Evolutionary conservation across 2,113 vertebrate species (phyloP).

Genomic region (Rattus norvegicus): DNA sequence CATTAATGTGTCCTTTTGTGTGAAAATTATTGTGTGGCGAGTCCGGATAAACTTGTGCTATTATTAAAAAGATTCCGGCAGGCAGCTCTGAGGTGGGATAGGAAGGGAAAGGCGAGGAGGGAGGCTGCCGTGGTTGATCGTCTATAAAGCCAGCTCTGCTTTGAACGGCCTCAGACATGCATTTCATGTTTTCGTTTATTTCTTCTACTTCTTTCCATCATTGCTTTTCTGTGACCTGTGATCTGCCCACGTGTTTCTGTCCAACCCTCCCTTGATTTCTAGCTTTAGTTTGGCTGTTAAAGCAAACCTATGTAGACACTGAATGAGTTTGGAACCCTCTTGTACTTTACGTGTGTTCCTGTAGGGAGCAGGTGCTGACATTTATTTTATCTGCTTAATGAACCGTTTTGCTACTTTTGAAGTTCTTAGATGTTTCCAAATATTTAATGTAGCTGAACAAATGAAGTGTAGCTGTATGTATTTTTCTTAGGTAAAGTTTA

Average conservation of each 20-base stretch:
- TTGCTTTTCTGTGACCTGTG: not conserved
- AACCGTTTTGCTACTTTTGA: constrained; percentile 39
- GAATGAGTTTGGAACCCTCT: not conserved
- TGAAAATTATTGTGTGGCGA: not conserved
- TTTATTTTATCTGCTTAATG: constrained; percentile 51
- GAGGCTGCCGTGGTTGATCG: not conserved
- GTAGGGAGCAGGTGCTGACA: constrained; percentile 34
- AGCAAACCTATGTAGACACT: not conserved
- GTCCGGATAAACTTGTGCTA: not conserved
- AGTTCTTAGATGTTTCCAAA: constrained; percentile 55
- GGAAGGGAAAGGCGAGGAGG: not conserved
- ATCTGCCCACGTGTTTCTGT: not conserved
- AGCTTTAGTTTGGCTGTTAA: not conserved
- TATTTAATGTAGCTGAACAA: constrained; percentile 65
- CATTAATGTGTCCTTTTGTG: not conserved
- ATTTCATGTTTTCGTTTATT: constrained; percentile 22
- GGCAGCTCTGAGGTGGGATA: not conserved
- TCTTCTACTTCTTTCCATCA: not conserved
- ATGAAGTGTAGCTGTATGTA: constrained; percentile 16
- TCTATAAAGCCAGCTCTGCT: not conserved
- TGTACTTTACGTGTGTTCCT: not conserved
- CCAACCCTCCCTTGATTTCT: not conserved
- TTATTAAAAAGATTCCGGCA: not conserved
- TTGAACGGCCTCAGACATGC: not conserved
- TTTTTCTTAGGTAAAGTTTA: constrained; percentile 54